These are phyloP conservation scores for Steinernema feltiae DNA, from an alignment of 1,140 invertebrate species.

Conservation along the genomic window DNA sequence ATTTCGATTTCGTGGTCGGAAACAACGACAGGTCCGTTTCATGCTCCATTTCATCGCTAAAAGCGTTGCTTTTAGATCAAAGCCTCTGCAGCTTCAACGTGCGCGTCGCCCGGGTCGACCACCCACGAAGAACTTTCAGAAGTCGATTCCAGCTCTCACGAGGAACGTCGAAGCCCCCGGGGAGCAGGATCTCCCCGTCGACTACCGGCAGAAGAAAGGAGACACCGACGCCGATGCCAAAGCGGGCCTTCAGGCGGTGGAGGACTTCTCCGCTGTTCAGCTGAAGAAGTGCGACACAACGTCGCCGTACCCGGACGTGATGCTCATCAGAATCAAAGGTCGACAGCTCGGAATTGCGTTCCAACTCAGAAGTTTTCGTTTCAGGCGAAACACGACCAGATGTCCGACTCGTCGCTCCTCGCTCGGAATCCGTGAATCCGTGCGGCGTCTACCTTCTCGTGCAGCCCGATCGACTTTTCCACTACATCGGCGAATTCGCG, in stretches of 20 bases:
- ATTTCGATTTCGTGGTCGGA: slow-evolving; percentile 1
- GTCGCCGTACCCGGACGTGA: background rate
- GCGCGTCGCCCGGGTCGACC: background rate
- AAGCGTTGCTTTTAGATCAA: background rate
- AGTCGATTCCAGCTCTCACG: background rate
- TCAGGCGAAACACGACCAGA: background rate
- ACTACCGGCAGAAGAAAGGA: background rate
- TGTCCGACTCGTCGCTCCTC: background rate
- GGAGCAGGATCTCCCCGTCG: background rate
- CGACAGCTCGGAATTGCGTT: background rate
- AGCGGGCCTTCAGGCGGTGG: background rate
- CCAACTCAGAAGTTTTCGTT: background rate
- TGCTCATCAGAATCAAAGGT: slow-evolving; percentile 5
- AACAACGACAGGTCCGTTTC: background rate
- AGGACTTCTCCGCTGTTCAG: background rate
- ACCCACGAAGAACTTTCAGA: background rate
- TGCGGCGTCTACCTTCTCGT: background rate
- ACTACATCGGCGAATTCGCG: slow-evolving; percentile 4
- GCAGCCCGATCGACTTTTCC: background rate
- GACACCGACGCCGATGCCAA: background rate
- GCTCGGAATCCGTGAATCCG: background rate
- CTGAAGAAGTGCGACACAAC: slow-evolving; percentile 2
- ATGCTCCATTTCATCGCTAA: background rate
- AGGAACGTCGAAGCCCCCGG: background rate
- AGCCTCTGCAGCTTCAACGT: background rate